These are phyloP conservation scores for Pandemis heparana DNA, from an alignment of 2,888 invertebrate genomes.

Conservation along the genomic window DNA sequence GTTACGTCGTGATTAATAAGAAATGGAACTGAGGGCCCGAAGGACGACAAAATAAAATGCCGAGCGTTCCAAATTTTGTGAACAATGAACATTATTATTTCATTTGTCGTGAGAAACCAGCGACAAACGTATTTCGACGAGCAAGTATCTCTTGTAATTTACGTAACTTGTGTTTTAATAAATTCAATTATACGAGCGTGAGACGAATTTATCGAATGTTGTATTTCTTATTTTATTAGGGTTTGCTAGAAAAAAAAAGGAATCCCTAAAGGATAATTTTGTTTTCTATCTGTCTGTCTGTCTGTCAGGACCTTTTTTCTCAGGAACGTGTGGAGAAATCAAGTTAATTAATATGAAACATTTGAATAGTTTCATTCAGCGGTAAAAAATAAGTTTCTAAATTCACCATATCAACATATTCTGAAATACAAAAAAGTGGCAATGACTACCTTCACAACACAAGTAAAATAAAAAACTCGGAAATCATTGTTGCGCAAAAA, in stretches of 20 bases:
- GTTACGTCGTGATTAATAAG: background rate
- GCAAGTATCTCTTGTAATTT: background rate
- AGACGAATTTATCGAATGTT: constrained; percentile 8
- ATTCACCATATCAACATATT: too few species aligned
- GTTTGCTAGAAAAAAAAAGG: background rate
- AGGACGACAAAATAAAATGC: background rate
- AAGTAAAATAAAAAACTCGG: too few species aligned
- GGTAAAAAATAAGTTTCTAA: too few species aligned
- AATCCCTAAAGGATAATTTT: too few species aligned
- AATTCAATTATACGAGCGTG: constrained; percentile 8
- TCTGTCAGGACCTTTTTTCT: too few species aligned
- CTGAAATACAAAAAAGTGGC: too few species aligned
- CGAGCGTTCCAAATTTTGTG: background rate
- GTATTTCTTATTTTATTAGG: background rate
- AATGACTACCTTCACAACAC: too few species aligned
- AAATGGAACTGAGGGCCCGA: background rate
- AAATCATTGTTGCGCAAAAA: too few species aligned
- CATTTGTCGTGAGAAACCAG: background rate
- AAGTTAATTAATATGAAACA: too few species aligned
- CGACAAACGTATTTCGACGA: constrained; percentile 1
- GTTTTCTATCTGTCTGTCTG: too few species aligned
- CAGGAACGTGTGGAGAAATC: too few species aligned
- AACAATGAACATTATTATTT: constrained; percentile 9
- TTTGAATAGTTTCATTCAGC: too few species aligned
- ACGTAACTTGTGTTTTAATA: constrained; percentile 18